Base-by-base conservation (phyloP, 2,797 vertebrate genomes). In the Chrysocyon brachyurus region DNA sequence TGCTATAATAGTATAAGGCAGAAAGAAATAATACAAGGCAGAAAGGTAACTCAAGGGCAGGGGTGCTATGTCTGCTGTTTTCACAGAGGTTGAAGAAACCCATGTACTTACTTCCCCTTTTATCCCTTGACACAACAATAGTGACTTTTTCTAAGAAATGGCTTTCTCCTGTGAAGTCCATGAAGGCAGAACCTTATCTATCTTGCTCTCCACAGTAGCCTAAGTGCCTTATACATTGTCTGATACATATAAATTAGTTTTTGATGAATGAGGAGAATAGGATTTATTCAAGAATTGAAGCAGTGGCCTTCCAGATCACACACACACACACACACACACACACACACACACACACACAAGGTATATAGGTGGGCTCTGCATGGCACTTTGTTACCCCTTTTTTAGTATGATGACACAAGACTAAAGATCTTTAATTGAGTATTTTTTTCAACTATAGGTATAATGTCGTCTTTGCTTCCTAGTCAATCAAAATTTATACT, bases 171-270 rank as follows among this genome's bases (percentile, higher is more conserved):
- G 15, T 46, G 56, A 87, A 84, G 28, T 52, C 15, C 36, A 54
- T 64, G 52, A 89, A 90, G 31, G 16, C 16, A 75, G 31, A 12
- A 26, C 21, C 28, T 92, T 92, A 46, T 73, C 64, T 77, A n/a
- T 77, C 33, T 95, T 28, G 0, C 61, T 36, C 26, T 78, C 24
- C 3, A 63, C n/a, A 68, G 5, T 22, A 36, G 57, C 22, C 10
- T 2, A 2, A 31, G 6, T 21, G 12, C 4, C 31, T 92, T n/a
- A 2, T 4, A 68, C 12, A 56, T 72, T 15, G 0, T n/a, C 54
- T 96, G 40, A 46, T 61, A 83, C 10, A 28, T 92, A 88, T 21
- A 52, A 83, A 89, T 46, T 78, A 46, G 66, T 73, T 83, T 82
- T n/a, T 73, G 26, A 57, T 70, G 10, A 61, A 82, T 21, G 7